Evolutionary conservation across 2,888 invertebrate genomes (phyloP), one percentile per base, ranked within the genome.

Genomic region (Stenotaenia linearis): DNA sequence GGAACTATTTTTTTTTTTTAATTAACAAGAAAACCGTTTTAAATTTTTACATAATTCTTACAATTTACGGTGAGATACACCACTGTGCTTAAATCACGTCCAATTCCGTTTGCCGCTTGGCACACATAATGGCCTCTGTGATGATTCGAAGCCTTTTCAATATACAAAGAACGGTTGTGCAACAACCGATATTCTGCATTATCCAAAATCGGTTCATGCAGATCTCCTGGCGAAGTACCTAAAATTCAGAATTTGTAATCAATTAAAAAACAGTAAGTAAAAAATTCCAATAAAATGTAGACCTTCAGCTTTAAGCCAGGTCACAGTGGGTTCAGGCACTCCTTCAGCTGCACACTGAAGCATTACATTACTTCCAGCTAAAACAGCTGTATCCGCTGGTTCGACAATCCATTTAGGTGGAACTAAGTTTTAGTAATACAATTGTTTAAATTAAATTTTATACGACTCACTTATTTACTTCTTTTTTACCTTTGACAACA

Each of bases 61-160:
- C 87, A 85, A 81, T 86, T 86, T 2, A 87, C 87, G 6, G 84
- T 84, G 2, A 87, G 84, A 25, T 83, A 83, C n/a, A 87, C 84
- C 15, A 86, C 85, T 82, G 86, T 86, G 80, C 86, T 85, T 77
- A 87, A 84, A 3, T 85, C 85, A 23, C 84, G 84, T 12, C 86
- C 86, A 21, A 87, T 85, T 1, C 85, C 84, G 80, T 87, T 87
- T 35, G 84, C 83, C 12, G 86, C 85, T 74, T 86, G 85, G 82
- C 87, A 87, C 56, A 86, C 82, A 81, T 86, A 87, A 80, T 84
- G 83, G 0, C 86, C 85, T 35, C 79, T 69, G 25, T 79, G 79
- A 25, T 30, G 25, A 40, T 79, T 21, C n/a, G 79, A 50, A 7
- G 79, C 79, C 30, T 79, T 75, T 40, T 79, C 79, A 75, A 79